These are phyloP conservation scores for Calliphora vomitoria DNA, from an alignment of 2,888 invertebrate genomes.

Conservation along the genomic window DNA sequence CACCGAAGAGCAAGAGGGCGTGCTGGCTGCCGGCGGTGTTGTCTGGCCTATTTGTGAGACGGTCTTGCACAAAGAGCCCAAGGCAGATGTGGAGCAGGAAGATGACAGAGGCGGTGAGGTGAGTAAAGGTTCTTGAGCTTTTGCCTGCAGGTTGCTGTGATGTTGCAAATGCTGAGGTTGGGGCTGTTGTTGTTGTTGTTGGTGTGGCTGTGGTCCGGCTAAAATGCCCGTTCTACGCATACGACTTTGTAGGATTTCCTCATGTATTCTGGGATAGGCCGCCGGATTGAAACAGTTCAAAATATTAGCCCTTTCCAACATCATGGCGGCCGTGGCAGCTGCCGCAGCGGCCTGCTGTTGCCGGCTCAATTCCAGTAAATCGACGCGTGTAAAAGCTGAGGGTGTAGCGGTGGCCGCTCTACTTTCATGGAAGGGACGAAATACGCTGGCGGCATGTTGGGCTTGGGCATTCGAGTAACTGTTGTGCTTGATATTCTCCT, in stretches of 20 bases:
- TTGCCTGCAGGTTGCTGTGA: slow-evolving; percentile 7
- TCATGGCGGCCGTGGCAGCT: slow-evolving; percentile 83
- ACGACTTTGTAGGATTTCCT: slow-evolving; percentile 83
- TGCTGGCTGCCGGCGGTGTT: slow-evolving; percentile 76
- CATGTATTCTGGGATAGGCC: slow-evolving; percentile 84
- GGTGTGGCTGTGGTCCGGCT: slow-evolving; percentile 68
- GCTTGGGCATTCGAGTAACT: slow-evolving; percentile 4
- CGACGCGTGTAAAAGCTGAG: slow-evolving; percentile 83
- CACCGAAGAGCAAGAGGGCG: slow-evolving; percentile 78
- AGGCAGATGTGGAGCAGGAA: slow-evolving; percentile 84
- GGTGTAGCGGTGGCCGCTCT: slow-evolving; percentile 77
- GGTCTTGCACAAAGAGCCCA: slow-evolving; percentile 89
- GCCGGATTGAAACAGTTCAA: slow-evolving; percentile 84
- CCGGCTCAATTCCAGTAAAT: slow-evolving; percentile 83
- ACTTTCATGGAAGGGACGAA: slow-evolving; percentile 83
- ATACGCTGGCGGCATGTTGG: slow-evolving; percentile 78
- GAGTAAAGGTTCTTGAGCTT: slow-evolving; percentile 42
- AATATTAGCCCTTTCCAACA: slow-evolving; percentile 83
- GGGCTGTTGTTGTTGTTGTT: neutral
- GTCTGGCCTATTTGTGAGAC: slow-evolving; percentile 88
- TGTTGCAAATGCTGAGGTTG: slow-evolving; percentile 20
- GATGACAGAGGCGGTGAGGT: slow-evolving; percentile 64
- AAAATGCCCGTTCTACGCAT: slow-evolving; percentile 80
- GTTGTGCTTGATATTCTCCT: neutral
- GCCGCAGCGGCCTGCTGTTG: slow-evolving; percentile 83